These are phyloP conservation scores for Anthophora plumipes DNA, from an alignment of 2,888 invertebrate genomes.

Conservation along the genomic window DNA sequence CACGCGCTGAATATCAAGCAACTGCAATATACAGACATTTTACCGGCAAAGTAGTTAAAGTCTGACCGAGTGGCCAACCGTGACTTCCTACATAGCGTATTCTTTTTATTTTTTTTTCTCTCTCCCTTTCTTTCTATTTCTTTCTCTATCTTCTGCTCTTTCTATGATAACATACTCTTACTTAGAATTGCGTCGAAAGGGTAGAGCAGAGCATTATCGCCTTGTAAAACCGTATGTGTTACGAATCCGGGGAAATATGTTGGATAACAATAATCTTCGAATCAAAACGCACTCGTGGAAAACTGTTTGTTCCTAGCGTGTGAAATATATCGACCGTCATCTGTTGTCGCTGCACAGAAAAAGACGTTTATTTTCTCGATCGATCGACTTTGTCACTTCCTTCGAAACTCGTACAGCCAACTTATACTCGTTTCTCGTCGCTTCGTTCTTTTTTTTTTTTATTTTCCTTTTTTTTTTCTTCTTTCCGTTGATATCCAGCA, in stretches of 20 bases:
- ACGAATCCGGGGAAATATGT: slow-evolving; percentile 63
- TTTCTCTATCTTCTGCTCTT: slow-evolving; percentile 45
- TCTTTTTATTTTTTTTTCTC: slow-evolving; percentile 61
- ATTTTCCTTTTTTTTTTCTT: background rate
- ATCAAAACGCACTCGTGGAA: background rate
- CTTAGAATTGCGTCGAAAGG: slow-evolving; percentile 49
- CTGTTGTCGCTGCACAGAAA: too few relatives aligned
- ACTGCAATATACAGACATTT: slow-evolving; percentile 61
- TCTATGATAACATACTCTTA: slow-evolving; percentile 43
- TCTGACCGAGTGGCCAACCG: slow-evolving; percentile 70
- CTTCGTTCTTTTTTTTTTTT: background rate
- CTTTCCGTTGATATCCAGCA: slow-evolving; percentile 63
- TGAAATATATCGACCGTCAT: too few relatives aligned
- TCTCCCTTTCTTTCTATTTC: slow-evolving; percentile 28
- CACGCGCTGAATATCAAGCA: slow-evolving; percentile 75
- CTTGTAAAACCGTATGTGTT: slow-evolving; percentile 37
- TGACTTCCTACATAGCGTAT: slow-evolving; percentile 72
- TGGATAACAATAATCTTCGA: slow-evolving; percentile 58
- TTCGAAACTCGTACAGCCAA: background rate
- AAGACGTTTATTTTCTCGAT: too few relatives aligned
- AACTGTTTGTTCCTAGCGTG: too few relatives aligned
- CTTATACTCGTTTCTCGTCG: background rate
- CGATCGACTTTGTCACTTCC: too few relatives aligned
- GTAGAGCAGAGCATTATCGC: slow-evolving; percentile 32
- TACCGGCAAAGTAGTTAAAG: slow-evolving; percentile 53